Evolutionary conservation across 2,113 vertebrate genomes (phyloP), one percentile per base, ranked within the genome.

Genomic region (Vulpes ferrilata): DNA sequence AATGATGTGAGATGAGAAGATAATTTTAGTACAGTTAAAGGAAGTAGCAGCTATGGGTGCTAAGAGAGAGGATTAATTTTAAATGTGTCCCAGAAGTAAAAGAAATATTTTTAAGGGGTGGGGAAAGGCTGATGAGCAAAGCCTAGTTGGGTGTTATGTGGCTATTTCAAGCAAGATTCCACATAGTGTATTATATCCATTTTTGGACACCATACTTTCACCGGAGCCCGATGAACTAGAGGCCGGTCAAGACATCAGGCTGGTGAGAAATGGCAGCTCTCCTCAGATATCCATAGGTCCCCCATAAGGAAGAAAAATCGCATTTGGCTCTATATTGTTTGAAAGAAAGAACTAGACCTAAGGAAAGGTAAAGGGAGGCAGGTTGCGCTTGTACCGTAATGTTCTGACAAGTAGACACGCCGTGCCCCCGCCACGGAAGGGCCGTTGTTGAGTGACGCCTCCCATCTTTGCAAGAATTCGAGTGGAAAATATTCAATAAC

Each of bases 41-140:
- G 81, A 96, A 82, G 93, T 97, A 95, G 95, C 96, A 97, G 92
- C 92, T 95, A 88, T 93, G 83, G 60, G 97, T 97, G 97, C 96
- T 95, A 97, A 97, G 64, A 95, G 86, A 96, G 92, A 60, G 78
- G 95, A 97, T 96, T 97, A 93, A 98, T 97, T 98, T 98, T 97
- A 97, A 98, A 97, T 90, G 80, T 97, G 95, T 93, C 80, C 92
- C 80, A 97, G 97, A 97, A 92, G 69, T 83, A 95, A 92, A 88
- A 96, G 30, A 82, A 96, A 81, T 92, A 69, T 71, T 82, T 64
- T 64, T 90, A 62, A 83, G 55, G 73, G 85, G 20, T 59, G 0
- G 32, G 23, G 57, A 74, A 95, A 71, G 65, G 92, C 88, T 60
- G 30, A 92, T 80, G 93, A 85, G 30, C 55, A 81, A 95, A 96